Evolutionary conservation across 2,113 vertebrate species (phyloP).

Genomic region (Microtus montanus): DNA sequence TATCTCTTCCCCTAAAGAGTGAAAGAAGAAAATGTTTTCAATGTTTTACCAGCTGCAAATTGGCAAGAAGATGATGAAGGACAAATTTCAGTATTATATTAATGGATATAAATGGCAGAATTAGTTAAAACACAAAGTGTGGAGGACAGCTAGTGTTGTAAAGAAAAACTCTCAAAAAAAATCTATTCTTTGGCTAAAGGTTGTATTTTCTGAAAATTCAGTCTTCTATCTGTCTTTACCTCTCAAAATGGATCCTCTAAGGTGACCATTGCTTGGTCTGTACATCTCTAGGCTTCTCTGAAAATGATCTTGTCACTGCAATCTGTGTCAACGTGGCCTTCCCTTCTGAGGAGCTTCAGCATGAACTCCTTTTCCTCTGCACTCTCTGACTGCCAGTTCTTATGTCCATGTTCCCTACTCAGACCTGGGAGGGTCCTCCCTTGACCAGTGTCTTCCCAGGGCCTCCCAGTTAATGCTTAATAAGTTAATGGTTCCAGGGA

Average conservation of each 20-base stretch:
- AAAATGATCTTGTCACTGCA: not conserved
- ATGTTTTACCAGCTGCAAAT: not conserved
- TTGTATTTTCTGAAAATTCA: not conserved
- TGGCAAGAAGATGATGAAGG: not conserved
- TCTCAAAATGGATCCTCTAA: not conserved
- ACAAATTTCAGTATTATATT: not conserved
- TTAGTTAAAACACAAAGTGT: not conserved
- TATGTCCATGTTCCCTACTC: not conserved
- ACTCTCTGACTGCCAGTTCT: not conserved
- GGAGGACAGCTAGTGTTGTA: not conserved
- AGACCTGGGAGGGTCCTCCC: not conserved
- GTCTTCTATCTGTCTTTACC: not conserved
- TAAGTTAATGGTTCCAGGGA: not conserved
- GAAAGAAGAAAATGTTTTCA: not conserved
- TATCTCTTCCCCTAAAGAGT: not conserved
- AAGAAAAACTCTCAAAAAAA: not conserved
- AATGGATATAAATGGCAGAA: not conserved
- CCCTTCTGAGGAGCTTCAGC: not conserved
- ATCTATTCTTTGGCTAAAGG: not conserved
- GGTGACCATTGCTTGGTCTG: not conserved
- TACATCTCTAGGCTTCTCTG: not conserved
- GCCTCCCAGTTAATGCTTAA: not conserved
- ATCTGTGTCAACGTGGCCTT: not conserved
- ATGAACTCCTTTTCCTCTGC: not conserved
- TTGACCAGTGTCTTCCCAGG: not conserved